A percentile compares a stretch with the other conserved stretches of the same genome.
phyloP scores from a whole-genome alignment of 2,797 vertebrate genomes.

The Myotis findleyi region DNA sequence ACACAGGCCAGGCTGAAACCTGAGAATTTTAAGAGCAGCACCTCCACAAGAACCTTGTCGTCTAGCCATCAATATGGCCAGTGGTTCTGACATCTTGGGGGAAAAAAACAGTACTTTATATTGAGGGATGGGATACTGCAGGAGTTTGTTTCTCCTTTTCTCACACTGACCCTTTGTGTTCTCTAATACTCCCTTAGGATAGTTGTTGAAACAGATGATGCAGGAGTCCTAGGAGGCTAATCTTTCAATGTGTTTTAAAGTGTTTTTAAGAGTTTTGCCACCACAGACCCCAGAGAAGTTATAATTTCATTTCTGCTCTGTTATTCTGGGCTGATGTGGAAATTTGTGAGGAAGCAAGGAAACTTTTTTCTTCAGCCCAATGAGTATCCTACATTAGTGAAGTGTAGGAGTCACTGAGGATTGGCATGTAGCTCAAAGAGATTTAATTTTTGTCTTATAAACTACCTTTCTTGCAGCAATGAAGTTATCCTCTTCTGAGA shows the following conservation, averaged over 20 bases:
- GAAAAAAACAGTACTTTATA: neutral
- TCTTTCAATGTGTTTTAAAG: conserved; percentile 87
- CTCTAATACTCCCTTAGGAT: neutral
- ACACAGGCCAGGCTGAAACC: neutral
- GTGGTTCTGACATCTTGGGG: neutral
- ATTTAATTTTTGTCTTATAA: conserved; percentile 15
- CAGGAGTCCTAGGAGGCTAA: neutral
- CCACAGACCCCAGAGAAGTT: neutral
- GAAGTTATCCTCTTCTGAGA: conserved; percentile 21
- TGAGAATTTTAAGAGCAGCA: neutral
- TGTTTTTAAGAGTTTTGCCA: conserved; percentile 80
- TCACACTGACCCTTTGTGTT: neutral
- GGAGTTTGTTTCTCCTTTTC: neutral
- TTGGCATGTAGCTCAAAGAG: neutral
- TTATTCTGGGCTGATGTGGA: neutral
- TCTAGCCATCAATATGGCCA: neutral
- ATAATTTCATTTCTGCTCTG: neutral
- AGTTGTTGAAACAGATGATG: neutral
- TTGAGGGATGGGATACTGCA: neutral
- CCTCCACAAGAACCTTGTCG: neutral
- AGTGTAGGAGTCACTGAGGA: neutral
- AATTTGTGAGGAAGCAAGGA: neutral
- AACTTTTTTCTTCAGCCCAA: neutral
- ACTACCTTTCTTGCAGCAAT: conserved; percentile 2
- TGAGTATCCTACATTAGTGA: neutral